phyloP scores from a whole-genome alignment of 1,140 invertebrate genomes.

The Platyura marginata region DNA sequence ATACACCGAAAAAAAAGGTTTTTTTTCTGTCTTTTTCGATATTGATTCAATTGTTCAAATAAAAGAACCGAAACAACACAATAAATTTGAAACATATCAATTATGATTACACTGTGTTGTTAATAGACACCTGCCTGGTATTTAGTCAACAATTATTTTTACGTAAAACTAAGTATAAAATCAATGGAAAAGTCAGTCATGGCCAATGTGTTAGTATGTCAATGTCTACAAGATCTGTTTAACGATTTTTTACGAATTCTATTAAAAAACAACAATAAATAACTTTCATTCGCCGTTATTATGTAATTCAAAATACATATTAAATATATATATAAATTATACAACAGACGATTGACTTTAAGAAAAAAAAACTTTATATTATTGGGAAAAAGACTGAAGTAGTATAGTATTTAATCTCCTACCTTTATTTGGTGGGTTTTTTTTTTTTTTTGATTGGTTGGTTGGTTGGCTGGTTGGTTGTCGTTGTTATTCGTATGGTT shows the following conservation, averaged over 20 bases:
- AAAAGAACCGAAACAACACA: no score
- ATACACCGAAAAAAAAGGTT: no score
- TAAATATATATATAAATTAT: neutral
- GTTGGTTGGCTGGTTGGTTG: no score
- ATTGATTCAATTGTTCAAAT: no score
- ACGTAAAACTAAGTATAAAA: no score
- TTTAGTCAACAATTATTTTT: no score
- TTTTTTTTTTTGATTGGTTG: no score
- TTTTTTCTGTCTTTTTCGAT: no score
- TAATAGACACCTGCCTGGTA: no score
- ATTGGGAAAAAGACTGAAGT: neutral
- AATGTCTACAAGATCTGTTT: conserved; percentile 1
- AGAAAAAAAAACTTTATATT: neutral
- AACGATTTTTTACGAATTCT: neutral
- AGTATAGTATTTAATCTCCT: neutral
- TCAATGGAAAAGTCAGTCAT: conserved; percentile 1
- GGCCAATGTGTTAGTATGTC: conserved; percentile 1
- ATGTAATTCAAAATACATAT: neutral
- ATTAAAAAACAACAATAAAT: neutral
- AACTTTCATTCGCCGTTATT: neutral
- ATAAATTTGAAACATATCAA: no score
- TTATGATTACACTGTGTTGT: no score
- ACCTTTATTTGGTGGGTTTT: no score
- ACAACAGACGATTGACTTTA: neutral
- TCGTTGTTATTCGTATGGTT: neutral